Conservation (phyloP, 2,113 vertebrate genomes). For the Danionella cerebrum region DNA sequence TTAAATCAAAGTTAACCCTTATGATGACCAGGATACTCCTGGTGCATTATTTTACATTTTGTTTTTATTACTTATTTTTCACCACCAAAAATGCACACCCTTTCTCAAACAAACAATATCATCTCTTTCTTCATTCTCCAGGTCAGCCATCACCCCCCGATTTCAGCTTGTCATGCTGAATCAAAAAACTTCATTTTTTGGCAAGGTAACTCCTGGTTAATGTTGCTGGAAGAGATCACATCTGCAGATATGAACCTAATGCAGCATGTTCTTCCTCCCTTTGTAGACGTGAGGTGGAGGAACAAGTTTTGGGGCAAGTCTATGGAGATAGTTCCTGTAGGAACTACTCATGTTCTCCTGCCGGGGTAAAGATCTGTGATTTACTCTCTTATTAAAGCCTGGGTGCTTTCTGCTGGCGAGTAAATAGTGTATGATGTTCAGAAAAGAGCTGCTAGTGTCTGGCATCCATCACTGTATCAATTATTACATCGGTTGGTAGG, state of each 20-base stretch:
- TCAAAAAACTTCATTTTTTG: constrained; percentile 90
- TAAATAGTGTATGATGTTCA: too few relatives aligned
- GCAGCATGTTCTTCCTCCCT: constrained; percentile 20
- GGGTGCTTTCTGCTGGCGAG: too few relatives aligned
- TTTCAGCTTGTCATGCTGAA: constrained; percentile 92
- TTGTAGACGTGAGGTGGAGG: constrained; percentile 93
- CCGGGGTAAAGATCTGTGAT: constrained; percentile 70
- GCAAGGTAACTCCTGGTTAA: constrained; percentile 76
- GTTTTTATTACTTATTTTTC: too few relatives aligned
- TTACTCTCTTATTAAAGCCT: too few relatives aligned
- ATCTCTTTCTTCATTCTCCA: constrained; percentile 47
- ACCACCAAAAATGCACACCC: too few relatives aligned
- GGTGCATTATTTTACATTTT: too few relatives aligned
- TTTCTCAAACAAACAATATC: not conserved
- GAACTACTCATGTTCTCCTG: constrained; percentile 82
- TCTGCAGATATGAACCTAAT: constrained; percentile 78
- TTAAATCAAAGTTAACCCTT: too few relatives aligned
- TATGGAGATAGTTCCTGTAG: constrained; percentile 96
- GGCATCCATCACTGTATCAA: too few relatives aligned
- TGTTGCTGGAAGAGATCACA: not conserved
- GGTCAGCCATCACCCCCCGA: constrained; percentile 98
- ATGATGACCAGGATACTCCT: too few relatives aligned
- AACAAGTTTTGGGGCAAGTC: constrained; percentile 99
- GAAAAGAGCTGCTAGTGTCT: too few relatives aligned
- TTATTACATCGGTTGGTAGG: too few relatives aligned